A percentile compares a stretch with the other conserved stretches of the same genome.
These are phyloP conservation scores for Burhinus oedicnemus DNA, from an alignment of 2,113 vertebrate species.

Conservation along the genomic window DNA sequence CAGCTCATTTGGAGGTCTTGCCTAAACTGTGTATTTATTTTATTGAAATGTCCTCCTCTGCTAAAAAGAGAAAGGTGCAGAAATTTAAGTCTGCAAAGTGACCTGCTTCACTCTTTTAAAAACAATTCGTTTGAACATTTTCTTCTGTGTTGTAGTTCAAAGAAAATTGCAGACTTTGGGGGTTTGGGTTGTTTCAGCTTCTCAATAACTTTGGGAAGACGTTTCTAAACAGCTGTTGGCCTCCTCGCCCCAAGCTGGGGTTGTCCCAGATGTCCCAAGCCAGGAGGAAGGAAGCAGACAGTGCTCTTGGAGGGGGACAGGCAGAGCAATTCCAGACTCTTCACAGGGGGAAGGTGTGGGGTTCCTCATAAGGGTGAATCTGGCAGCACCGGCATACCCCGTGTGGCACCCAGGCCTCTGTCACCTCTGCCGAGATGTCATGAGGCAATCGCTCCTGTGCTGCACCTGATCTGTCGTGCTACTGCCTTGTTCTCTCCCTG, in stretches of 20 bases:
- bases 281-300: neutral
- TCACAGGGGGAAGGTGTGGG: neutral
- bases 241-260: neutral
- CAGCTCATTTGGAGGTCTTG: neutral
- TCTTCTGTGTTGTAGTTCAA: neutral
- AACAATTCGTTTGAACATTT: neutral
- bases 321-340: too few species aligned
- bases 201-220: neutral
- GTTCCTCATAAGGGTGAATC: accelerated
- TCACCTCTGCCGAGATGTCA: accelerated
- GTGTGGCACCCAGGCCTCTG: too few species aligned
- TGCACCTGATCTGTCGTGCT: neutral
- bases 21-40: neutral
- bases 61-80: neutral
- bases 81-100: neutral
- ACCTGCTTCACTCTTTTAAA: neutral
- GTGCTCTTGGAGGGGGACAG: neutral
- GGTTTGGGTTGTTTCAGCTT: too few species aligned
- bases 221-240: neutral
- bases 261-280: accelerated
- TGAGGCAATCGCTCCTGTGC: neutral
- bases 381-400: too few species aligned
- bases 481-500: neutral
- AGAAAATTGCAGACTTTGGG: neutral
- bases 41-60: neutral